Base-by-base conservation (phyloP, 2,113 vertebrate genomes). In the Halcyon senegalensis region DNA sequence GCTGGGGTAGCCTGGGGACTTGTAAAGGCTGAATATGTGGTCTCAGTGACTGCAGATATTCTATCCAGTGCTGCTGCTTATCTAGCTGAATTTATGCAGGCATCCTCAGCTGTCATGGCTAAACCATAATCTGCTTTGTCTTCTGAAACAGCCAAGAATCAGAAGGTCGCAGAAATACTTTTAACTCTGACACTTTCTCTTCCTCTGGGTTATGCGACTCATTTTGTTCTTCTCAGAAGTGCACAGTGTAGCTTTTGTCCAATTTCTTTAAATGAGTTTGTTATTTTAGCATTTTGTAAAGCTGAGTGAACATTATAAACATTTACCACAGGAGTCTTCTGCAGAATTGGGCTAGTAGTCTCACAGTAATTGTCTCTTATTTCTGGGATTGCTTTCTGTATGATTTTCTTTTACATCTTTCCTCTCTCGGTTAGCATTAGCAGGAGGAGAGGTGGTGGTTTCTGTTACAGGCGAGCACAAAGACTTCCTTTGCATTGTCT, bases 261-360 rank as follows among this genome's bases (percentile, higher is more conserved):
- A 58, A 25, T 59, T 78, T 87, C 58, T 94, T 94, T 62, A 90
- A 89, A 73, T 30, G 3, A 77, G 37, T 64, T 78, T 67, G 58
- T 89, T 93, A 69, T 79, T 92, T 44, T 85, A 92, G 30, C 27
- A 27, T 92, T 94, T 96, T 66, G 33, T 89, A 80, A 91, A 74
- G 41, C 62, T 64, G 41, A 55, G 21, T 44, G 48, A 83, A 75
- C 30, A 23, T 48, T 62, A n/a, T 48, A 43, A 75, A 79, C 35
- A 50, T 83, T 43, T 87, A 43, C 39, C 30, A 28, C 43, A 83
- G 27, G 53, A 41, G 15, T 72, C 18, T 56, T 64, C 66, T 78
- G 25, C 25, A 48, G 44, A 85, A 76, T 53, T 76, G 39, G 30
- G 75, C 28, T 19, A 50, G 14, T 37, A 19, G 19, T 84, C 58